Evolutionary conservation across 2,113 vertebrate genomes (phyloP), one percentile per base, ranked within the genome.

Genomic region (Leptobrachium ailaonicum): DNA sequence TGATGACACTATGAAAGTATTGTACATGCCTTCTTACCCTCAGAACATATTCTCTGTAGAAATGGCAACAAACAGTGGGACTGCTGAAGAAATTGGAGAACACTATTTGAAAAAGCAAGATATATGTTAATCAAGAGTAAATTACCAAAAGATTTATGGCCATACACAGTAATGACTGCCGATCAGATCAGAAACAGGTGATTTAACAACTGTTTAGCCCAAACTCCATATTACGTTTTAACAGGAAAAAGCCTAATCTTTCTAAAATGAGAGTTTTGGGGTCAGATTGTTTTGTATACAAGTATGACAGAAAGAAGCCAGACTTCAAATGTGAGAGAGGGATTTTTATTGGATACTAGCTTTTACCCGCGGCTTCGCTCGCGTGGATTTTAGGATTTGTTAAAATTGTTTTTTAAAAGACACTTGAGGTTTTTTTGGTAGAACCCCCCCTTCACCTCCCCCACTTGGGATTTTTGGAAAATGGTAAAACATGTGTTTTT

Each of bases 221-320:
- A 66, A 66, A 66, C 63, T 66, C 63, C 63, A 66, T 66, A 66
- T 66, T 40, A 66, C n/a, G 5, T 66, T 66, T 58, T 58, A 11
- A 58, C 56, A 14, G 56, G 56, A 58, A 12, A 58, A 58, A 58
- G 13, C 56, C 56, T 58, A 58, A 58, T 58, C 56, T 58, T 58
- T 58, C 56, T 58, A 58, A 58, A 12, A 58, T 58, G 56, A 58
- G 56, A 58, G 56, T 58, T 58, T 58, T 66, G 6, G 63, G 63
- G 12, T 66, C 63, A 66, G 63, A 66, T 5, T 66, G 63, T 66
- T 66, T 66, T 66, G 20, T 3, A 66, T 66, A 3, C 63, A 32
- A 40, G 63, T 66, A 66, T 66, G 63, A 66, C 63, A 66, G 63
- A 66, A 66, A 66, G 63, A 66, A 66, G 4, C n/a, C 40, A 66